These are phyloP conservation scores for Philereme transversata DNA, from an alignment of 2,888 invertebrate species.

Conservation along the genomic window DNA sequence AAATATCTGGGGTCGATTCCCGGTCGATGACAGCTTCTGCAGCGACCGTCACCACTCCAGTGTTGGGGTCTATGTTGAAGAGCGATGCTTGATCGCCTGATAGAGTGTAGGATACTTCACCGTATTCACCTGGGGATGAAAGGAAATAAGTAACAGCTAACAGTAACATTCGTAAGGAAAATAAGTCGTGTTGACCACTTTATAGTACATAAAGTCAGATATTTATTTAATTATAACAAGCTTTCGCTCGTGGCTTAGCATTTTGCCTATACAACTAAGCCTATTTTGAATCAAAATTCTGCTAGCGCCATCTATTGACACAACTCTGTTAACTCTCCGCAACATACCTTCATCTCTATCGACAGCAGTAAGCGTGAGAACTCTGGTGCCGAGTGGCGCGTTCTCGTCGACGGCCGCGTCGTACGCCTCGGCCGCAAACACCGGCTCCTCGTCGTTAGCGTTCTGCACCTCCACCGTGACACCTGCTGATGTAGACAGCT, in stretches of 20 bases:
- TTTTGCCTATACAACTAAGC: no score
- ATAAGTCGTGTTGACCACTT: no score
- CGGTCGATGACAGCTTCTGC: constrained; percentile 90
- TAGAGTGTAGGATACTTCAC: constrained; percentile 90
- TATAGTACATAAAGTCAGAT: no score
- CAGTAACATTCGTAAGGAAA: no score
- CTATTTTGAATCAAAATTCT: no score
- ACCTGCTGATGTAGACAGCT: constrained; percentile 90
- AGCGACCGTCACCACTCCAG: constrained; percentile 91
- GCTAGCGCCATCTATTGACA: no score
- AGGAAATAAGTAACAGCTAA: constrained; percentile 1
- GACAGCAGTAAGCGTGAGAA: constrained; percentile 88
- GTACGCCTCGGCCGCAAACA: constrained; percentile 87
- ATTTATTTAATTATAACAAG: no score
- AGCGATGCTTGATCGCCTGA: constrained; percentile 89
- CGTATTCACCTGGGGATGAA: constrained; percentile 84
- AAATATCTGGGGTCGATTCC: constrained; percentile 88
- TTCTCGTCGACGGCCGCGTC: constrained; percentile 90
- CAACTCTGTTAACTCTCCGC: no score
- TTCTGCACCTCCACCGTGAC: constrained; percentile 91
- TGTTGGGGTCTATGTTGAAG: constrained; percentile 88
- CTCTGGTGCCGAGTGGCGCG: constrained; percentile 87
- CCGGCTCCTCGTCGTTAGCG: constrained; percentile 94
- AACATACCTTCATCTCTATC: constrained; percentile 85
- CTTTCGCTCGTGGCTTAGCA: no score